These are phyloP conservation scores for Drosophila nigricruria DNA, from an alignment of 2,888 invertebrate genomes.

Conservation along the genomic window DNA sequence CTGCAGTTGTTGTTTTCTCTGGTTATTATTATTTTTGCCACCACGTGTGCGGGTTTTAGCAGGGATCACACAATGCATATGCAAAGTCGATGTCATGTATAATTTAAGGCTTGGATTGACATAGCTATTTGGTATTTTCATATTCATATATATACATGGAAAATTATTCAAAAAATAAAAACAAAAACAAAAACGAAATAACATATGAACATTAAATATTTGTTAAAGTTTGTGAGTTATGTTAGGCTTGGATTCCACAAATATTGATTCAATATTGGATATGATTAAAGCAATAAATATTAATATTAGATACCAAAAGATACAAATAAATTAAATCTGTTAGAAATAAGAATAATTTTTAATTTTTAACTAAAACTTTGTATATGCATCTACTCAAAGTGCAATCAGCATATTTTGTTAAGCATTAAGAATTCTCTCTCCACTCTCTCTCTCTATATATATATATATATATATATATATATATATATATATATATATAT, in stretches of 20 bases:
- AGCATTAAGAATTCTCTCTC: neutral
- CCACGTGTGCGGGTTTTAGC: conserved; percentile 41
- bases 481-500: neutral
- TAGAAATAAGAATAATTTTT: no score
- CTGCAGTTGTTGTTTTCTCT: conserved; percentile 52
- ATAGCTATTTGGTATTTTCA: neutral
- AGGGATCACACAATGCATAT: conserved; percentile 66
- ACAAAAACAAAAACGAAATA: no score
- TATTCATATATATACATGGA: neutral
- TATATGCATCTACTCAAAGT: neutral
- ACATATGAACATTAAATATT: neutral
- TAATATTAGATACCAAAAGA: no score
- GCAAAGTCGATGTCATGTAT: conserved; percentile 75
- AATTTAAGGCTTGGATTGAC: conserved; percentile 45
- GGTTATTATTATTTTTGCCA: conserved; percentile 63
- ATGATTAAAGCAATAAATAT: neutral
- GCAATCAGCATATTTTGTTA: neutral
- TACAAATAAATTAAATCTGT: neutral
- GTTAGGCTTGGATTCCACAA: neutral
- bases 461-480: neutral
- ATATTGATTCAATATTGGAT: neutral
- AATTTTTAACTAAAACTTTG: neutral
- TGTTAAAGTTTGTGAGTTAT: neutral
- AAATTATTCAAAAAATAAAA: no score
- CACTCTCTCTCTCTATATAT: neutral